phyloP scores from a whole-genome alignment of 2,113 vertebrate species.

The Larimichthys polyactis region DNA sequence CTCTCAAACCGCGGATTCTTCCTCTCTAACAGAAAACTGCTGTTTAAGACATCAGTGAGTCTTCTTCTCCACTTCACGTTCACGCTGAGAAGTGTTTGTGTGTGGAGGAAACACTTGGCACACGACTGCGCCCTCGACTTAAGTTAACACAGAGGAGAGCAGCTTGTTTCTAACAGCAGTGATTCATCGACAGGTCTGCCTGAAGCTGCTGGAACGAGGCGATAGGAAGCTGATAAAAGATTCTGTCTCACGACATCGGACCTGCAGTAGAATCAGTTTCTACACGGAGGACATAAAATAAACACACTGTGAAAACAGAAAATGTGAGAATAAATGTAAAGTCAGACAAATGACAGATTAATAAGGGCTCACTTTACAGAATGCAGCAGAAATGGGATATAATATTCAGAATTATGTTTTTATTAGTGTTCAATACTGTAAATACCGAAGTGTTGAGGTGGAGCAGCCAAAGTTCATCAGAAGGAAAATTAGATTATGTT shows the following conservation, averaged over 20 bases:
- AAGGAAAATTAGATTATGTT: too few species aligned
- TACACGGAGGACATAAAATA: neutral
- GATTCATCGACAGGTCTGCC: neutral
- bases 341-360: too few species aligned
- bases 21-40: conserved; percentile 12
- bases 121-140: neutral
- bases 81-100: conserved; percentile 2
- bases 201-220: conserved; percentile 1
- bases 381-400: too few species aligned
- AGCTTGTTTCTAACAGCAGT: neutral
- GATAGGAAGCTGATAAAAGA: neutral
- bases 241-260: conserved; percentile 11
- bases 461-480: too few species aligned
- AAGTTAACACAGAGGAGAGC: neutral
- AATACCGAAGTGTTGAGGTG: too few species aligned
- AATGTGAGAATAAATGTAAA: too few species aligned
- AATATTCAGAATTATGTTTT: too few species aligned
- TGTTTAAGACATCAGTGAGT: conserved; percentile 29
- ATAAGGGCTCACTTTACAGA: too few species aligned
- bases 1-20: neutral
- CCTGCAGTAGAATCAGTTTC: neutral
- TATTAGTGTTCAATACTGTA: too few species aligned
- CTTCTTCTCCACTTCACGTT: conserved; percentile 16
- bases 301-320: neutral
- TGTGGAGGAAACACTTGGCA: neutral